Base-by-base conservation (phyloP, 2,113 vertebrate species). In the Pachyramphus minor region DNA sequence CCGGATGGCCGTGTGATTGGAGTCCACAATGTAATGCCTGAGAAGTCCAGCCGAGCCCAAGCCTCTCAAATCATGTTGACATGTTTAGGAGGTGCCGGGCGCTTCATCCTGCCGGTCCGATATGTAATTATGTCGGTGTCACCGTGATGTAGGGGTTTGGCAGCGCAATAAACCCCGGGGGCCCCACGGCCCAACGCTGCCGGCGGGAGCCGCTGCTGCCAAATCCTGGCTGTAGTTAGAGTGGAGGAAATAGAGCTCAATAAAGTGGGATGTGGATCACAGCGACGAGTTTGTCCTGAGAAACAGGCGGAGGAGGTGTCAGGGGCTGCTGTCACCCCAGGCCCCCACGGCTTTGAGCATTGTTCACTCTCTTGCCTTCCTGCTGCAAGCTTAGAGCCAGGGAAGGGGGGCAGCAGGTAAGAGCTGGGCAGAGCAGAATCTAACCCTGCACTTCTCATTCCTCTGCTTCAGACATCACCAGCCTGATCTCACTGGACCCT, bases 81-180 rank as follows among this genome's bases (percentile, higher is more conserved):
- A 96, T 4, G 23, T 97, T 97, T 97, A 97, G 94, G 95, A 97
- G 96, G 95, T 89, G 69, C 97, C 6, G 33, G 84, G 91, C 19
- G 84, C 96, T 97, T 97, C 96, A 94, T 97, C 96, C 95, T 96
- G 73, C 72, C 18, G 42, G 45, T 93, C 97, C 89, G 24, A 96
- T 96, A 88, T 97, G 97, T 97, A 97, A 97, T 97, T 97, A 97
- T 95, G 96, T 96, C 80, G 42, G 53, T 97, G 97, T 97, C 97
- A 97, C 84, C 45, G 50, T 97, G 97, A 97, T 97, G 95, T 80
- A 97, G 93, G 96, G 91, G 79, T 77, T 92, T 83, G 94, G 95
- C 94, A 90, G 91, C 89, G 92, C 89, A 93, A 75, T 93, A 95
- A 97, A 96, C 76, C 96, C 87, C 71, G 3, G 44, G 88, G 87